A percentile compares a stretch with the other conserved stretches of the same genome.
Conservation (phyloP, 1,140 invertebrate genomes). For the Marisa cornuarietis region DNA sequence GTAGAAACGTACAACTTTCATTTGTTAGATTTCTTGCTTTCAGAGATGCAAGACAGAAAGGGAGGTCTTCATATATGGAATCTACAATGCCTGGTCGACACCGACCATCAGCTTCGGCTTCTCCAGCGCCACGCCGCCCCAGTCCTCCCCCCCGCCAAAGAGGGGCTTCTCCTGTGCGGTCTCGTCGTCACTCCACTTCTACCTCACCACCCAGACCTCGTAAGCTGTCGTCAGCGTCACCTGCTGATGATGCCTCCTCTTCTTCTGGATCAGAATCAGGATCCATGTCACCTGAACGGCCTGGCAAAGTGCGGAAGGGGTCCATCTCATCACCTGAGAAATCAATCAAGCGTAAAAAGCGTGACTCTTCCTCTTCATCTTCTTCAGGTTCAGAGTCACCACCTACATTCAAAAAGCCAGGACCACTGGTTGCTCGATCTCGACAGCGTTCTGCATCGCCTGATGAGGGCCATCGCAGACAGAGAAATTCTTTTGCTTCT, state of each 20-base stretch:
- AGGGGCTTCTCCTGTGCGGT: constrained; percentile 7
- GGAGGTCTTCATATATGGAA: not conserved
- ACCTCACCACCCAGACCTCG: constrained; percentile 11
- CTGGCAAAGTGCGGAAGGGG: not conserved
- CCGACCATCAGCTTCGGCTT: constrained; percentile 7
- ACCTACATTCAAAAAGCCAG: constrained; percentile 19
- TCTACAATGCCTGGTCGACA: constrained; percentile 23
- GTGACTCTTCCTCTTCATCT: constrained; percentile 11
- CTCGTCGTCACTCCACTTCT: constrained; percentile 17
- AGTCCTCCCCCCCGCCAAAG: constrained; percentile 8
- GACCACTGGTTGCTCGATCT: not conserved
- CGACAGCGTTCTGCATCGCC: constrained; percentile 22
- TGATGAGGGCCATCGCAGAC: not conserved
- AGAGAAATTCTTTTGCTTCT: constrained; percentile 9
- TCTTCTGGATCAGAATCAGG: constrained; percentile 18
- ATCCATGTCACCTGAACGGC: not conserved
- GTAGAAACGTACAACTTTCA: too few relatives aligned
- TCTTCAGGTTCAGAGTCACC: constrained; percentile 27
- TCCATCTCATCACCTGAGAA: not conserved
- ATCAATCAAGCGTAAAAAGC: not conserved
- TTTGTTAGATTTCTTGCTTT: not conserved
- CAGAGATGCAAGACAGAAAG: not conserved
- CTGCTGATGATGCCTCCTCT: constrained; percentile 1
- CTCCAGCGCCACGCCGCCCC: constrained; percentile 12
- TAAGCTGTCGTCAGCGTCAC: constrained; percentile 8